Percentiles rank a stretch among this genome's conserved stretches.
Conservation (phyloP, 1,140 invertebrate species). For the Halotydeus destructor region DNA sequence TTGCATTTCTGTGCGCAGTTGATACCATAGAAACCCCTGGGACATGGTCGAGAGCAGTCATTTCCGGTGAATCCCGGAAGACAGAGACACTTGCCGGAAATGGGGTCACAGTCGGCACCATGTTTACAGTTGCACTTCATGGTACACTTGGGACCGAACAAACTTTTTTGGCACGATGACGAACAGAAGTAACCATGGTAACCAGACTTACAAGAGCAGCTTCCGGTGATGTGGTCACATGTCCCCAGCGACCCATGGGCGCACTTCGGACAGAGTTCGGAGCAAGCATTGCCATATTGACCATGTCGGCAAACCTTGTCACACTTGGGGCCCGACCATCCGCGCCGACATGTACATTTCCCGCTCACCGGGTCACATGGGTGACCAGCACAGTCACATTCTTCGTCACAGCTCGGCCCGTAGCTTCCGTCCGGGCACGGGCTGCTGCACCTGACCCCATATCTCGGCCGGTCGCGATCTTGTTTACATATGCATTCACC, state of each 20-base stretch:
- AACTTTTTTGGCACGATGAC: too few relatives aligned
- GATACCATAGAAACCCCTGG: constrained; percentile 34
- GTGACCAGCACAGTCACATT: constrained; percentile 44
- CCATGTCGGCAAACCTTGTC: constrained; percentile 40
- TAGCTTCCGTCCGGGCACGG: constrained; percentile 46
- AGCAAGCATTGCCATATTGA: constrained; percentile 27
- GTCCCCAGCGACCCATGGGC: too few relatives aligned
- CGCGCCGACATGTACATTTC: constrained; percentile 25
- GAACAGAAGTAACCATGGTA: too few relatives aligned
- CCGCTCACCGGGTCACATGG: constrained; percentile 39
- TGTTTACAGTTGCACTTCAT: constrained; percentile 79
- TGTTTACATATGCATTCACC: constrained; percentile 61
- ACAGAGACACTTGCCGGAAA: constrained; percentile 38
- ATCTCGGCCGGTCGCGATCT: too few relatives aligned
- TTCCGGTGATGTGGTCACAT: too few relatives aligned
- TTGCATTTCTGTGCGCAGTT: constrained; percentile 26
- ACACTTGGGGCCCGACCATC: constrained; percentile 22
- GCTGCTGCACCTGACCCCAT: constrained; percentile 31
- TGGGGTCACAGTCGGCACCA: constrained; percentile 57
- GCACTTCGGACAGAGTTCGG: too few relatives aligned
- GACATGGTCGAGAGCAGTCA: constrained; percentile 32
- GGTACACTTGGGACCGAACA: constrained; percentile 55
- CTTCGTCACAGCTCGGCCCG: constrained; percentile 54
- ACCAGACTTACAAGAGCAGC: too few relatives aligned
- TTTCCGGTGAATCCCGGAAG: constrained; percentile 23